phyloP scores from a whole-genome alignment of 1,140 invertebrate genomes.

The Stratiolaelaps scimitus region DNA sequence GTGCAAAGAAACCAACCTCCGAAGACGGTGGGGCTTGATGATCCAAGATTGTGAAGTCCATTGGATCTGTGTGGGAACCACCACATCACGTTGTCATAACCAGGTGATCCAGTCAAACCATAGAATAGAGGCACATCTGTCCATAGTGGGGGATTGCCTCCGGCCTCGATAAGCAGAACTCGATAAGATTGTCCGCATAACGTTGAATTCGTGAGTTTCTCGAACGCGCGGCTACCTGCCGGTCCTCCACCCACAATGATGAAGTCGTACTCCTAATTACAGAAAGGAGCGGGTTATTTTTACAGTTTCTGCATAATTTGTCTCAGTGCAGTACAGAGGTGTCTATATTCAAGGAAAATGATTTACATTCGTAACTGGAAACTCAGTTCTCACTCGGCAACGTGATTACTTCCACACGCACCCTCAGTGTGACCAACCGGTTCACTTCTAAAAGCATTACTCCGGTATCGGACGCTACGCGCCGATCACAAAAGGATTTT shows the following conservation, averaged over 20 bases:
- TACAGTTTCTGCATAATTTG: too few relatives aligned
- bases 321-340: too few relatives aligned
- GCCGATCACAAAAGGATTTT: too few relatives aligned
- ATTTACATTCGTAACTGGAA: too few relatives aligned
- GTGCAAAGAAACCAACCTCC: slow-evolving; percentile 3
- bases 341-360: too few relatives aligned
- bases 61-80: slow-evolving; percentile 21
- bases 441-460: too few relatives aligned
- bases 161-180: slow-evolving; percentile 22
- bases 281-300: too few relatives aligned
- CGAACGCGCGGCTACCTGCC: slow-evolving; percentile 1
- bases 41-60: slow-evolving; percentile 19
- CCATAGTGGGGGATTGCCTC: slow-evolving; percentile 19
- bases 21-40: slow-evolving; percentile 8
- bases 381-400: too few relatives aligned
- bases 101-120: slow-evolving; percentile 2
- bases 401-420: too few relatives aligned
- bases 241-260: slow-evolving; percentile 25
- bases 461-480: too few relatives aligned
- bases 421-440: too few relatives aligned
- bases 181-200: slow-evolving; percentile 14
- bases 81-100: slow-evolving; percentile 14
- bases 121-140: slow-evolving; percentile 24
- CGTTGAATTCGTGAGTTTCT: not conserved
- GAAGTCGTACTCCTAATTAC: slow-evolving; percentile 14